phyloP scores from a whole-genome alignment of 1,140 invertebrate genomes.

The Popillia japonica region DNA sequence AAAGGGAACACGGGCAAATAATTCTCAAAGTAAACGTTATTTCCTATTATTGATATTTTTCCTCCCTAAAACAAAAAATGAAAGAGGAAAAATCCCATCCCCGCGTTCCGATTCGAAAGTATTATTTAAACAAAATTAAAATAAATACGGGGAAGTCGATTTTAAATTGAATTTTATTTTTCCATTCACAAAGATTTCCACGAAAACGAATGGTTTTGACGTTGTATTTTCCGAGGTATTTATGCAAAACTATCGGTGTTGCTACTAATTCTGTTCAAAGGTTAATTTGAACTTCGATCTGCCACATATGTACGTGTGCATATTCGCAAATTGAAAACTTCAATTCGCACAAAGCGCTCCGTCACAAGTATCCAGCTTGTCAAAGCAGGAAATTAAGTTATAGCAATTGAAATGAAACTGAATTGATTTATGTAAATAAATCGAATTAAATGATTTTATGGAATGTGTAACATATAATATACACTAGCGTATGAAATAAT shows the following conservation, averaged over 20 bases:
- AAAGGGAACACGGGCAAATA: background rate
- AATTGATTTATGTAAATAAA: background rate
- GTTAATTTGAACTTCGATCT: background rate
- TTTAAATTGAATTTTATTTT: no score
- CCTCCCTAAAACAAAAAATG: no score
- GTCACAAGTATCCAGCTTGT: background rate
- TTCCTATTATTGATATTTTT: background rate
- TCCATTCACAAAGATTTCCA: no score
- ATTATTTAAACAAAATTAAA: no score
- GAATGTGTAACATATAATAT: no score
- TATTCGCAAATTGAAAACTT: background rate
- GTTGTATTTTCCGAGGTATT: no score
- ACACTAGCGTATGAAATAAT: no score
- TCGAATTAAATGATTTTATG: background rate
- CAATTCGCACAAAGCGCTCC: background rate
- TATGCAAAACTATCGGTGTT: background rate
- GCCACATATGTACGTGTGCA: background rate
- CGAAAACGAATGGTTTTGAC: no score
- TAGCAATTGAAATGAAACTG: background rate
- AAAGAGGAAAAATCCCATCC: no score
- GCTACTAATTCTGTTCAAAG: background rate
- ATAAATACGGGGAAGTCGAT: no score
- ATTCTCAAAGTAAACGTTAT: slow-evolving; percentile 1
- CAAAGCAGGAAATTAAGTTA: background rate
- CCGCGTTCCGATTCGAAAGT: no score